Evolutionary conservation across 2,113 vertebrate species (phyloP), one percentile per base, ranked within the genome.

Genomic region (Hippocampus comes): DNA sequence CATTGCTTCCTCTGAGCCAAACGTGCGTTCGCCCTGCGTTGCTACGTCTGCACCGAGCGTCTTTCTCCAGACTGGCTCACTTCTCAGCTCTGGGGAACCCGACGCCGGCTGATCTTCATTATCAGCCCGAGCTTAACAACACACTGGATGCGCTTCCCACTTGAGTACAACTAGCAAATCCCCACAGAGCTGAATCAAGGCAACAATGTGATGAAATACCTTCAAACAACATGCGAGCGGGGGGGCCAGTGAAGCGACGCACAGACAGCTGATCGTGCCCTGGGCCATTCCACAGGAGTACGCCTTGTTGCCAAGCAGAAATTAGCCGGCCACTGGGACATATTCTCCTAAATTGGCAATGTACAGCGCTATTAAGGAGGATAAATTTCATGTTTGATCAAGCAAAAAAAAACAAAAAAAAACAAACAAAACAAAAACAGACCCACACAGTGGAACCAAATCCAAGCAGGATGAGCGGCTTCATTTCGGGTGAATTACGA

Each of bases 81-180:
- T 27, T 67, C 43, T 46, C 71, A 72, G 87, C 87, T 88, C 88
- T 81, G 86, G 88, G 86, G 87, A 38, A 89, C 86, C 82, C 85
- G 82, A 66, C 79, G 85, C 78, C 88, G 85, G 85, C 87, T 89
- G 89, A 90, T 87, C 89, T 89, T 87, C 89, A 89, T 91, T 91
- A 89, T 88, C 84, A 90, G 85, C 81, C 80, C 68, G 27, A 84
- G 85, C 87, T 90, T 89, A 90, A 91, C 91, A 89, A 89, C 86
- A 84, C 84, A 76, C 84, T 89, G 88, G 84, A 92, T 89, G 87
- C 89, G 88, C 90, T 90, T 88, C 89, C 85, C 90, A 88, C 82
- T 86, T 89, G 89, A 89, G 83, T 85, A 86, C 90, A 87, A 89
- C 87, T 86, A 90, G 90, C 89, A 90, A 91, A 91, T 90, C 90